Evolutionary conservation across 1,140 invertebrate genomes (phyloP), one percentile per base, ranked within the genome.

Genomic region (Grapholita molesta): DNA sequence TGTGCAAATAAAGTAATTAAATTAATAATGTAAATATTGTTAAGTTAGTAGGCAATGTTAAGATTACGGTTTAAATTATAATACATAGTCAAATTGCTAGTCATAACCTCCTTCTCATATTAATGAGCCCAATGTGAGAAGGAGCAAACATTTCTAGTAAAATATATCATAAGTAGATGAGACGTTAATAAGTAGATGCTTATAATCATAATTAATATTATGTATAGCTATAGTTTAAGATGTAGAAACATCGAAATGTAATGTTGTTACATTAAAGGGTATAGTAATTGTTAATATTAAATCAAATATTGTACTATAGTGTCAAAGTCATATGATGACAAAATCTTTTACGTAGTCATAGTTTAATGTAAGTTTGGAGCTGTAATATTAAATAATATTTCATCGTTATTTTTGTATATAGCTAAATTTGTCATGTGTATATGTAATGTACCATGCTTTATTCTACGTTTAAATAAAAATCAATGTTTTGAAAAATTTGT

Each of bases 91-190:
- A 9, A 21, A 21, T 24, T 57, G 8, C 53, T 57, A 57, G 21
- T 28, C 2, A 57, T 57, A 57, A 3, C 61, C 70, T 65, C 38
- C 72, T 71, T 79, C 77, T 74, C 71, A 80, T 86, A 82, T 83
- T 82, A 66, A 24, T 73, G 81, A 83, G 81, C 82, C 84, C 80
- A 76, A 84, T 83, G 80, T 80, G 78, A 73, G 79, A 79, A 66
- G 69, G 48, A 33, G 72, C 70, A 70, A n/a, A 73, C 69, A 69
- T 76, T 72, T 52, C 61, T 61, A 61, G 55, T 15, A 28, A 28
- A 15, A 66, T 61, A 66, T 42, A 69, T 68, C 30, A 7, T 65
- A 48, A 64, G 53, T 24, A 42, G 15, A 67, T 52, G 21, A 2
- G 52, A 21, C 7, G 21, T 48, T 21, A 21, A 23, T 67, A 67